Base-by-base conservation (phyloP, 2,797 vertebrate species). In the Nasua narica region DNA sequence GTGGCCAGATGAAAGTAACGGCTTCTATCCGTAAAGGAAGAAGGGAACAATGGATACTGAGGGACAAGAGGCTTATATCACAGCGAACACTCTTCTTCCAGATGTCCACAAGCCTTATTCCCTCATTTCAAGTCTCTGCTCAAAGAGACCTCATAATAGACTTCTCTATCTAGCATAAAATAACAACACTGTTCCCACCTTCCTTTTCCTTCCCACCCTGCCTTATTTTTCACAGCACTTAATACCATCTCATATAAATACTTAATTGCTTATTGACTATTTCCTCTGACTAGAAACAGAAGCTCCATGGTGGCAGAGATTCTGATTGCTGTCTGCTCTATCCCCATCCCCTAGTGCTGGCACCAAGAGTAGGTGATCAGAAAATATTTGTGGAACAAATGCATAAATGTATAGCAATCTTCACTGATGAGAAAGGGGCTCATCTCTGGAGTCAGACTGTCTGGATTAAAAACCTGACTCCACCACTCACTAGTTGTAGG, bases 311-410 rank as follows among this genome's bases (percentile, higher is more conserved):
- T 43, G 65, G 74, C 48, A 86, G 50, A 58, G 65, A 79, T 79
- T 92, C 46, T 91, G 65, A 62, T 32, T 54, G 35, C 23, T 82
- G 35, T 72, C 70, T 96, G 46, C 2, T 91, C 48, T 89, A 32
- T 35, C 18, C 27, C 15, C 35, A 89, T 37, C 27, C 18, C 54
- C 62, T 23, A 65, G 58, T 78, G 23, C 18, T 67, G 40, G 67
- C 32, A 91, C 18, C 50, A 35, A 6, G 35, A 81, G 7, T 37
- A 85, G 8, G 12, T 67, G 29, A 82, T 89, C 40, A 76, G 29
- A 95, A 96, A 86, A 82, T 93, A 95, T 76, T 56, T 81, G 37
- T 88, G 60, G 35, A 76, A 84, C 48, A 86, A 92, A 89, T 78
- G 56, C 5, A 86, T 90, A 86, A 87, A 96, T 82, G 58, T 46